Evolutionary conservation across 2,113 vertebrate species (phyloP).

Genomic region (Eptatretus burgeri): DNA sequence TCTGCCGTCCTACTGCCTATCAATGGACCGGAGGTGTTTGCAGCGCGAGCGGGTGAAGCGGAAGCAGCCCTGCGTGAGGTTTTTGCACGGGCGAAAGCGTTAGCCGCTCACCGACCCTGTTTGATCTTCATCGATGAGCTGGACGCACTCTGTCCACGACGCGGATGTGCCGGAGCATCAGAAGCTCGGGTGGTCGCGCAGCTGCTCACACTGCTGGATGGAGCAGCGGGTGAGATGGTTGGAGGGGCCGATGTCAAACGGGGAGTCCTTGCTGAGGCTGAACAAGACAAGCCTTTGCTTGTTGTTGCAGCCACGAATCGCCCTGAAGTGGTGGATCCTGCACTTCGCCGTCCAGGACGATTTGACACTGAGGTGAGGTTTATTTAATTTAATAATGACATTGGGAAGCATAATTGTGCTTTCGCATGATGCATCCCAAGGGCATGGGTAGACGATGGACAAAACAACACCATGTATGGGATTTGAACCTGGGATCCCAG

Average conservation of each 20-base stretch:
- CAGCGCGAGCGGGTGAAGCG: conserved; percentile 49
- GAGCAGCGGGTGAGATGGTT: conserved; percentile 16
- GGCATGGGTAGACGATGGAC: no score
- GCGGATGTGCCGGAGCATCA: conserved; percentile 20
- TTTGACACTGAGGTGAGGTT: conserved; percentile 55
- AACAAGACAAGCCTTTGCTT: conserved; percentile 16
- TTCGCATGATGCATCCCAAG: no score
- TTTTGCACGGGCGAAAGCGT: conserved; percentile 28
- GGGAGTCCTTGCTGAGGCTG: no score
- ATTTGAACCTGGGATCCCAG: no score
- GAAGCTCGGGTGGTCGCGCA: conserved; percentile 62
- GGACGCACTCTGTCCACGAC: conserved; percentile 46
- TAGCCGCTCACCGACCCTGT: conserved; percentile 23
- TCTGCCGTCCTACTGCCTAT: conserved; percentile 34
- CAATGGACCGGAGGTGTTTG: conserved; percentile 37
- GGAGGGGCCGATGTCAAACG: background rate
- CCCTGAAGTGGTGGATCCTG: conserved; percentile 44
- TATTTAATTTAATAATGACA: no score
- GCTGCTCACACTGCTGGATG: conserved; percentile 56
- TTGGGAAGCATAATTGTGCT: no score
- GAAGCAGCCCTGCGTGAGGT: conserved; percentile 41
- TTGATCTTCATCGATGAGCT: conserved; percentile 68
- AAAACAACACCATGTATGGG: no score
- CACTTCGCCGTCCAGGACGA: conserved; percentile 51
- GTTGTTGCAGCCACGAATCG: conserved; percentile 47